Conservation (phyloP, 2,888 invertebrate species). For the Eutolmus rufibarbis region DNA sequence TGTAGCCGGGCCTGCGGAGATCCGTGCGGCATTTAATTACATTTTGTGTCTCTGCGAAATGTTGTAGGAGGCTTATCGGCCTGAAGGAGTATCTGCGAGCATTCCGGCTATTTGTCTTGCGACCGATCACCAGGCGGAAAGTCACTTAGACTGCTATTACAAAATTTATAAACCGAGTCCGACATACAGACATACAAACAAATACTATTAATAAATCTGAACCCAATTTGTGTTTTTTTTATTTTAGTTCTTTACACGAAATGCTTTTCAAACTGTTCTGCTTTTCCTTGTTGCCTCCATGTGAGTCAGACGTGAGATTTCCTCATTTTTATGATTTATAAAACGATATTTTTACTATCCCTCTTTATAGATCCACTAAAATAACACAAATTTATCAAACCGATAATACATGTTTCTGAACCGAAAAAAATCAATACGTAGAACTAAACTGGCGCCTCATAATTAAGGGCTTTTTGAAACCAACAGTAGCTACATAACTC, state of each 20-base stretch:
- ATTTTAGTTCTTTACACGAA: not conserved
- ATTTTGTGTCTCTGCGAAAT: slow-evolving; percentile 10
- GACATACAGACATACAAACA: not conserved
- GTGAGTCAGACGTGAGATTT: too few relatives aligned
- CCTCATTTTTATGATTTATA: not conserved
- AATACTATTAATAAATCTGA: not conserved
- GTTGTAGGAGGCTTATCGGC: not conserved
- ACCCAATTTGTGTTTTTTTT: not conserved
- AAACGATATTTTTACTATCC: not conserved
- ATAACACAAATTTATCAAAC: not conserved
- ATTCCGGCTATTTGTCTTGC: not conserved
- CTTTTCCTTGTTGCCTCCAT: not conserved
- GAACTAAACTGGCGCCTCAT: not conserved
- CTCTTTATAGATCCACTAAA: not conserved
- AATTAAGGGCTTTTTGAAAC: not conserved
- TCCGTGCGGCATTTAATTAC: slow-evolving; percentile 18
- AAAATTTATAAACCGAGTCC: not conserved
- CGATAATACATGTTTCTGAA: not conserved
- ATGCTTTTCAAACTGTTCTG: not conserved
- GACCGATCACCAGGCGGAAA: not conserved
- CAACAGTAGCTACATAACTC: not conserved
- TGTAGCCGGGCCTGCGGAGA: not conserved
- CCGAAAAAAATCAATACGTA: not conserved
- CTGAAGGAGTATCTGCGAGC: not conserved
- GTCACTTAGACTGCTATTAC: not conserved